Percentiles rank a stretch among this genome's conserved stretches.
phyloP scores from a whole-genome alignment of 2,797 vertebrate species.

The Lepus oiostolus region DNA sequence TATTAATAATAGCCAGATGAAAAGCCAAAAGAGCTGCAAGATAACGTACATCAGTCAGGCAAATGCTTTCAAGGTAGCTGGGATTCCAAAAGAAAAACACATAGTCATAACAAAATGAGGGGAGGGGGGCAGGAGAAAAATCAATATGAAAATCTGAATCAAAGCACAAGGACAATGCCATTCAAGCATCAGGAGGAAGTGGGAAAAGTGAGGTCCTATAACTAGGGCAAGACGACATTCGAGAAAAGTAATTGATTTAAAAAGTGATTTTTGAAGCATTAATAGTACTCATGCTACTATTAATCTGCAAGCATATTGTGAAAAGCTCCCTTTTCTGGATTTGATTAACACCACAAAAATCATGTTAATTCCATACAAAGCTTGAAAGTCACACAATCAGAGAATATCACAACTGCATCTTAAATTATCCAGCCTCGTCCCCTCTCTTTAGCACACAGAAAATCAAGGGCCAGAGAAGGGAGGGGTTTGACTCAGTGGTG shows the following conservation, averaged over 20 bases:
- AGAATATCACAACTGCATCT: not conserved
- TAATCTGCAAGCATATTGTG: not conserved
- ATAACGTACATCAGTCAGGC: constrained; percentile 65
- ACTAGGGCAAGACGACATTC: constrained; percentile 28
- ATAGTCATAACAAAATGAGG: constrained; percentile 43
- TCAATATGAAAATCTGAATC: constrained; percentile 52
- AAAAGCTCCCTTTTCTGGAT: constrained; percentile 3
- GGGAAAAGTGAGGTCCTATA: not conserved
- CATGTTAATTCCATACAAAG: not conserved
- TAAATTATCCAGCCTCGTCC: not conserved
- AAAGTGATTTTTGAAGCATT: constrained; percentile 61
- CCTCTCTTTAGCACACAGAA: not conserved
- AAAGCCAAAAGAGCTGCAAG: constrained; percentile 69
- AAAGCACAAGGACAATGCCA: constrained; percentile 63
- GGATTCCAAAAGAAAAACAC: constrained; percentile 34
- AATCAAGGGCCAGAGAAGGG: constrained; percentile 2
- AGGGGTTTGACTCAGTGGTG: not conserved
- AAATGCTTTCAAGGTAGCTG: constrained; percentile 60
- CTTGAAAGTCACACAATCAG: not conserved
- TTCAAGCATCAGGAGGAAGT: not conserved
- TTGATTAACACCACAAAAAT: constrained; percentile 56
- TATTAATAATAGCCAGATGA: constrained; percentile 82
- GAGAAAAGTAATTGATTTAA: constrained; percentile 53
- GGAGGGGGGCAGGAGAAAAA: constrained; percentile 45
- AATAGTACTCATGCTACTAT: constrained; percentile 35